Conservation (phyloP, 2,113 vertebrate genomes). For the Coracopsis vasa region DNA sequence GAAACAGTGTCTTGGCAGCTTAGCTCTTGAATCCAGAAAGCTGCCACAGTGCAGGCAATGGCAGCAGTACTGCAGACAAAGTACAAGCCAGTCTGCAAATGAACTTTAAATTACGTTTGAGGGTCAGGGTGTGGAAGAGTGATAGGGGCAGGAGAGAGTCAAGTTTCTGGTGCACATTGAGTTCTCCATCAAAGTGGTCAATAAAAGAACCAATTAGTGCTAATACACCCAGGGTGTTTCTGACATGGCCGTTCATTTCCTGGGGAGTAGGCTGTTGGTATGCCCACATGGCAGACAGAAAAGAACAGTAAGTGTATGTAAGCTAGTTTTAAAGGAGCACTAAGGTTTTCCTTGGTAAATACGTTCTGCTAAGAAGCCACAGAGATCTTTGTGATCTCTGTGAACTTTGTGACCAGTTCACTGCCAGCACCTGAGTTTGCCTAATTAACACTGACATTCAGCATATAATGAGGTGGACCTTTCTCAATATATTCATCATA, state of each 20-base stretch:
- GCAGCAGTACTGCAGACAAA: not conserved
- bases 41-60: not conserved
- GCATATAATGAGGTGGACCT: fast-evolving
- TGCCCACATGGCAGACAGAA: not conserved
- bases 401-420: not conserved
- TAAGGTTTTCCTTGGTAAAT: not conserved
- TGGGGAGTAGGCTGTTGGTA: not conserved
- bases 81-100: not conserved
- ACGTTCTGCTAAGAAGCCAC: not conserved
- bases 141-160: not conserved
- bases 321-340: not conserved
- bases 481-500: not conserved
- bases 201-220: not conserved
- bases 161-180: not conserved
- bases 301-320: not conserved
- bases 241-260: not conserved
- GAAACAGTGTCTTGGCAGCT: not conserved
- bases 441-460: not conserved
- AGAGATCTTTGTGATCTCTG: not conserved
- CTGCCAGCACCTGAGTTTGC: not conserved
- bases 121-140: not conserved
- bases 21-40: not conserved
- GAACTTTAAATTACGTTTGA: not conserved
- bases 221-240: not conserved
- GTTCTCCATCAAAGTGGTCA: not conserved